Evolutionary conservation across 2,113 vertebrate species (phyloP), one percentile per base, ranked within the genome.

Genomic region (Phyllopteryx taeniolatus): DNA sequence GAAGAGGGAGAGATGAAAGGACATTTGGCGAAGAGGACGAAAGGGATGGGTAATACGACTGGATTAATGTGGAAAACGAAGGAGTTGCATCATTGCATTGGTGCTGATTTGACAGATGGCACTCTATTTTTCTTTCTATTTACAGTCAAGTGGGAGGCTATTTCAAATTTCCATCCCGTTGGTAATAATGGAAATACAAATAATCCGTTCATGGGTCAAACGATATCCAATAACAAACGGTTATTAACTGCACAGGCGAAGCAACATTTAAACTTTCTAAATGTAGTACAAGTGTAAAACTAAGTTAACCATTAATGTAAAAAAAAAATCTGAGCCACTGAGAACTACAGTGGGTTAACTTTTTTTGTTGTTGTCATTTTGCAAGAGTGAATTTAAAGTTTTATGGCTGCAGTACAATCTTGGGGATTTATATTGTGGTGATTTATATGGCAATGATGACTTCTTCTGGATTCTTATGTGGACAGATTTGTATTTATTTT

Each of bases 1-100:
- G 70, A 67, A 57, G 62, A 70, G 76, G 71, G 77, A 74, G 7
- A 42, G 76, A 85, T 79, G 65, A 80, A 79, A 84, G 63, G 46
- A 73, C 66, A 74, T 4, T 60, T 79, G 72, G 73, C 47, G 66
- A 59, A 12, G 59, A 44, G 43, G 56, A 44, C 19, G 15, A 12
- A 20, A 13, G 17, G 42, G 65, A 14, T 19, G 59, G 59, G 31
- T 17, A 61, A 35, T 12, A 31, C 27, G 12, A 31, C 2, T 51
- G 62, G 72, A 77, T 47, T 56, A 3, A 10, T 47, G 63, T 20
- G 42, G 60, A 39, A 75, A 81, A 78, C 72, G 9, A 56, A 22
- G 42, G 77, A 68, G 59, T 61, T 61, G 31, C 31, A 19, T 61
- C 31, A 35, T 59, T 31, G 56, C 27, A 14, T 12, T 15, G 56